These are phyloP conservation scores for Ichneumon xanthorius DNA, from an alignment of 2,888 invertebrate species.

Conservation along the genomic window DNA sequence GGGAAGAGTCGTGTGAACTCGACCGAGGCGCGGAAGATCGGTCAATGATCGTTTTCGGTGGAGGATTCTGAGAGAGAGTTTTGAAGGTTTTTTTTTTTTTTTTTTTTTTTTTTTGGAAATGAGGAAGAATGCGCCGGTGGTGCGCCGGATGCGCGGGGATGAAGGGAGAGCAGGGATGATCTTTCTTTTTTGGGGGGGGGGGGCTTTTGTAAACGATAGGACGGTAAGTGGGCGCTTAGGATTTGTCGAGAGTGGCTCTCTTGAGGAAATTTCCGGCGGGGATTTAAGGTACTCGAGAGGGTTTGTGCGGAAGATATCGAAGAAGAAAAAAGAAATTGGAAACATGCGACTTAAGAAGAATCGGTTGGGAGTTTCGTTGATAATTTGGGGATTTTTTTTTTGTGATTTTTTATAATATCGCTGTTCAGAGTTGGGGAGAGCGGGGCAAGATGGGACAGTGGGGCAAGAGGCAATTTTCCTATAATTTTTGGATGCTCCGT, in stretches of 20 bases:
- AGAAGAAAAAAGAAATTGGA: background rate
- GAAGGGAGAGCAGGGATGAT: slow-evolving; percentile 25
- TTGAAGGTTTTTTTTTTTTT: no score
- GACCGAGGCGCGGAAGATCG: slow-evolving; percentile 32
- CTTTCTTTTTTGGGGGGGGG: slow-evolving; percentile 36
- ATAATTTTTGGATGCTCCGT: no score
- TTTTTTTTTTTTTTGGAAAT: no score
- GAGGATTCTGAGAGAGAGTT: background rate
- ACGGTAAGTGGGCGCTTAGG: slow-evolving; percentile 49
- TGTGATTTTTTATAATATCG: no score
- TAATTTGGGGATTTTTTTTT: no score
- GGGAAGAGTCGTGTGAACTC: slow-evolving; percentile 42
- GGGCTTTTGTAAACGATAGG: slow-evolving; percentile 69
- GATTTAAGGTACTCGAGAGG: background rate
- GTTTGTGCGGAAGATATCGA: background rate
- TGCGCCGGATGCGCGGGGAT: slow-evolving; percentile 8
- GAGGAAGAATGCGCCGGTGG: background rate
- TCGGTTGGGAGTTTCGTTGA: no score
- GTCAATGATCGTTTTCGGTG: slow-evolving; percentile 31
- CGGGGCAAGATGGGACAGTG: no score
- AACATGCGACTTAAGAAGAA: no score
- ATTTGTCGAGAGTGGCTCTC: slow-evolving; percentile 11
- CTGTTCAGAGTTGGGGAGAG: no score
- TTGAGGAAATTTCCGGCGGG: background rate
- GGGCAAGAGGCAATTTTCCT: no score